Conservation (phyloP, 2,888 invertebrate species). For the Vesta saturnalis region DNA sequence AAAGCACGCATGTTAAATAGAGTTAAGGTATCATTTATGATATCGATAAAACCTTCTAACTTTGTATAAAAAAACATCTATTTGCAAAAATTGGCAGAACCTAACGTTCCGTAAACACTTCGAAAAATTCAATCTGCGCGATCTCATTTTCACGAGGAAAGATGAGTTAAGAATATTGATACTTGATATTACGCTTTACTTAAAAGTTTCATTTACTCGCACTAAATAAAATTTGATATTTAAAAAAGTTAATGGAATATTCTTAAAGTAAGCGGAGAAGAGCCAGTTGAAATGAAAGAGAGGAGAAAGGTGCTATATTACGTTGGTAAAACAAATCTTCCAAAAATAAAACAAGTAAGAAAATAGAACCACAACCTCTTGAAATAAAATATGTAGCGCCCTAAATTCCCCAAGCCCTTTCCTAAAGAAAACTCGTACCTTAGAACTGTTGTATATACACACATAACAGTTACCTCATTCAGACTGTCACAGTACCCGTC, state of each 20-base stretch:
- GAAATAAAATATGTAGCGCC: conserved; percentile 43
- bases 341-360: conserved; percentile 32
- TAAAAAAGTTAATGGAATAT: conserved; percentile 24
- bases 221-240: conserved; percentile 23
- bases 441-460: conserved; percentile 34
- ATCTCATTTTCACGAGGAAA: conserved; percentile 29
- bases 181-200: conserved; percentile 24
- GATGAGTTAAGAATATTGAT: conserved; percentile 34
- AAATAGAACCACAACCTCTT: conserved; percentile 37
- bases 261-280: conserved; percentile 14
- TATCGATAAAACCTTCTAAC: conserved; percentile 7
- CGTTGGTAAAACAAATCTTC: conserved; percentile 32
- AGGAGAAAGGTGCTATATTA: conserved; percentile 14
- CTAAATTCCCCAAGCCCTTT: conserved; percentile 40
- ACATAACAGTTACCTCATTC: conserved; percentile 25
- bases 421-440: conserved; percentile 37
- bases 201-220: conserved; percentile 26
- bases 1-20: conserved; percentile 20
- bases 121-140: conserved; percentile 35
- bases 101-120: conserved; percentile 29
- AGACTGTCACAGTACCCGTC: conserved; percentile 30
- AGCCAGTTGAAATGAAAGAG: background rate
- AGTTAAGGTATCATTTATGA: conserved; percentile 15
- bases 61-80: conserved; percentile 17
- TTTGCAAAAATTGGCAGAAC: conserved; percentile 21